These are phyloP conservation scores for Cladorhizidae sp. DNA, from an alignment of 37 sponge, comb jelly and placozoan species.

Conservation along the genomic window DNA sequence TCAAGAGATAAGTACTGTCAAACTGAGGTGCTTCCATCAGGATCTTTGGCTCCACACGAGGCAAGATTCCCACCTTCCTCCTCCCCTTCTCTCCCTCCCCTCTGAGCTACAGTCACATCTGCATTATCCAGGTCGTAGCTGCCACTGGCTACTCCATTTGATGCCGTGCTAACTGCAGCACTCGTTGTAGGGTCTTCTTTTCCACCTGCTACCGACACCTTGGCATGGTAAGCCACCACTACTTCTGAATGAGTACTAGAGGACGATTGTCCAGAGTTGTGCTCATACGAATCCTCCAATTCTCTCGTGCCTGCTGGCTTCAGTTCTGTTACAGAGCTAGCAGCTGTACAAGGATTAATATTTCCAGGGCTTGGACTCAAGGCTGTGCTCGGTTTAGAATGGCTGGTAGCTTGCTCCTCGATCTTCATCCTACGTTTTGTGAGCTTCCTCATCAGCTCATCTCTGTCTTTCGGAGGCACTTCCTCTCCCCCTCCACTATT, in stretches of 20 bases:
- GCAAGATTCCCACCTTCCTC: slow-evolving; percentile 28
- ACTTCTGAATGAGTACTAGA: slow-evolving; percentile 20
- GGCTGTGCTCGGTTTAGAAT: not conserved
- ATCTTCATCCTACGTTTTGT: slow-evolving; percentile 18
- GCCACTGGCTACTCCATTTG: not conserved
- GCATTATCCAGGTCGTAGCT: not conserved
- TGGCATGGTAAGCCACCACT: slow-evolving; percentile 9
- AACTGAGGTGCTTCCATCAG: slow-evolving; percentile 26
- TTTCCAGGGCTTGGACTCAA: not conserved
- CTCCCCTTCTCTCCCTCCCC: not conserved
- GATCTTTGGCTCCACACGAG: slow-evolving; percentile 43
- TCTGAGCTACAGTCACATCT: not conserved
- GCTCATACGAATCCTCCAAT: not conserved
- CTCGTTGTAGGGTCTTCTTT: not conserved
- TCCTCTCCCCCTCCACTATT: not conserved
- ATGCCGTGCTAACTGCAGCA: too few relatives aligned
- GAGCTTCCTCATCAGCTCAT: slow-evolving; percentile 52
- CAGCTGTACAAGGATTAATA: not conserved
- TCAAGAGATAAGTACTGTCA: not conserved
- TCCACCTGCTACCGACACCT: not conserved
- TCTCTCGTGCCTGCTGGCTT: not conserved
- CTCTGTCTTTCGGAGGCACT: not conserved
- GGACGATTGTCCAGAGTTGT: not conserved
- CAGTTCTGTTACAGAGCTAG: not conserved
- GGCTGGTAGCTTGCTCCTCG: slow-evolving; percentile 13